Percentiles rank a stretch among this genome's conserved stretches.
Evolutionary conservation across 1,140 invertebrate species (phyloP).

Genomic region (Bombus vancouverensis): DNA sequence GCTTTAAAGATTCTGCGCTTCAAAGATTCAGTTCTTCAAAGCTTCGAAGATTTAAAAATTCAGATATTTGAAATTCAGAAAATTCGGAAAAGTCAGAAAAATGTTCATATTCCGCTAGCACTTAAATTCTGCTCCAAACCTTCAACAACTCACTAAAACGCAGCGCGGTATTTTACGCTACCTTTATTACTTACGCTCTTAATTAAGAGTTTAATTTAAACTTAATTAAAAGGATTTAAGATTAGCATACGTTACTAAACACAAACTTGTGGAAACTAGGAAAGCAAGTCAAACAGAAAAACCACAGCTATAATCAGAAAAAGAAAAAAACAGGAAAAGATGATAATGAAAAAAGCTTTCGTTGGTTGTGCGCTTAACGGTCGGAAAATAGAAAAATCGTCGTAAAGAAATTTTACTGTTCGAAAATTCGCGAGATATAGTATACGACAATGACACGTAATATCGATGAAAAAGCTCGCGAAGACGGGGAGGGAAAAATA

Average conservation of each 20-base stretch:
- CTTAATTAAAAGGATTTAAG: no score
- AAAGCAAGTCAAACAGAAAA: background rate
- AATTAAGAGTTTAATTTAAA: no score
- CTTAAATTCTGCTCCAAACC: no score
- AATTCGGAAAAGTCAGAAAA: background rate
- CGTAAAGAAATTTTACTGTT: background rate
- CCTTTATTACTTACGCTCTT: no score
- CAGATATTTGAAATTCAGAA: background rate
- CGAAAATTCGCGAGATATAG: background rate
- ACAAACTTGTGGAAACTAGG: background rate
- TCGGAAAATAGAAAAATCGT: background rate
- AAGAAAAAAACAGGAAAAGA: background rate
- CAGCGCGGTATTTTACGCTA: no score
- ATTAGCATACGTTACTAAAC: background rate
- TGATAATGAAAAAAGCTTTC: no score
- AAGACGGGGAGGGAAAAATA: background rate
- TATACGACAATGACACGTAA: background rate
- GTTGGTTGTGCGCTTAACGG: background rate
- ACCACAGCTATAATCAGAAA: background rate
- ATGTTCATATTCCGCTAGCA: no score
- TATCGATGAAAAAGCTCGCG: background rate
- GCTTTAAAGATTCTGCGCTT: background rate
- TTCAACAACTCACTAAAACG: no score
- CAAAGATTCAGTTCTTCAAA: background rate
- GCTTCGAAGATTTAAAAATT: background rate